Evolutionary conservation across 1,140 invertebrate genomes (phyloP), one percentile per base, ranked within the genome.

Genomic region (Caenorhabditis inopinata): DNA sequence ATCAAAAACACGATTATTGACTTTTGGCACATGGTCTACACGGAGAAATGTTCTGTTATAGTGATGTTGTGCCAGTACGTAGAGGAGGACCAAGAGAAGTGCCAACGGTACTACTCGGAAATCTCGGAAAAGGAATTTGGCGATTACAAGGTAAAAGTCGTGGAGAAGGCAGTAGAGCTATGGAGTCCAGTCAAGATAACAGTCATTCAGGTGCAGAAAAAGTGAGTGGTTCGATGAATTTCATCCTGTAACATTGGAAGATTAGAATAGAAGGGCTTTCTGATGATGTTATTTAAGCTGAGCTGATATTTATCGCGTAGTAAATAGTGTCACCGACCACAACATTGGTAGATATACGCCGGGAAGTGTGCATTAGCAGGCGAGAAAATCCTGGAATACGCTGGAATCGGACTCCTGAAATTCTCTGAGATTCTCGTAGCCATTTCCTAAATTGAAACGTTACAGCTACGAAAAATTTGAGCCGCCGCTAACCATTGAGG

Each of bases 1-100:
- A 78, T 77, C 29, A 47, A 32, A 18, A 35, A 32, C 18, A 81
- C 76, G 1, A 42, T 82, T 25, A 48, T n/a, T n/a, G 77, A 82
- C 42, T 82, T 82, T 35, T 82, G 77, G 81, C 68, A 79, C 23
- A 75, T 82, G 73, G n/a, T 79, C 16, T 75, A 38, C 23, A 79
- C 78, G 9, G 81, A 82, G 48, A 82, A 82, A 42, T 74, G 77
- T 18, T 38, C 35, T 23, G 51, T 45, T 11, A 78, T 81, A 23
- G 80, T 77, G 35, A 76, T 81, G 74, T 18, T 73, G 16, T 78
- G 74, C 16, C 27, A 27, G 2, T 53, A 45, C 14, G 38, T 25
- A 1, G 79, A 81, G 4, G 48, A 42, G 35, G 47, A 53, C 1
- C 25, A 42, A 9, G 45, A 76, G 18, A 76, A 76, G 18, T 49